Evolutionary conservation across 1,140 invertebrate species (phyloP), one percentile per base, ranked within the genome.

Genomic region (Andrena cerasifolii): DNA sequence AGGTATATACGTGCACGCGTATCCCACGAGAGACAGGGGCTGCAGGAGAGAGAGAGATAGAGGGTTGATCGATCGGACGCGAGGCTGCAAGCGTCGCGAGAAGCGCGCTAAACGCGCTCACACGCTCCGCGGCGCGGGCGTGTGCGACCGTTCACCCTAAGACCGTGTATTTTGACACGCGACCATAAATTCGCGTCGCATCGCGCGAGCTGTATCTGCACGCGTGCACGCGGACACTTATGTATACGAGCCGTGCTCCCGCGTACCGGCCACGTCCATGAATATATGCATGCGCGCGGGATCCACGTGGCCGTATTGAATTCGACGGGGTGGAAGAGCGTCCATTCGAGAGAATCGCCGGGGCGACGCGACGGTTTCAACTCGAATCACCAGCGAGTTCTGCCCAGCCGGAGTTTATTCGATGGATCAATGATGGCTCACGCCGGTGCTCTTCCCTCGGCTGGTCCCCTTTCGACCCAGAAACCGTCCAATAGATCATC

Each of bases 291-390:
- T 76, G 43, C 43, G 10, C 3, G 16, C 26, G 8, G 43, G 7
- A 58, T 58, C 63, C 53, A 59, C 73, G 73, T 68, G 73, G 73
- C 59, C 43, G 53, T 59, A 76, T 76, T 68, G 73, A 76, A 76
- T 58, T 68, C 73, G 73, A 67, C 73, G 65, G 65, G 43, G 12
- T 45, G 65, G 53, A 67, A 76, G 31, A 40, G 36, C 24, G 24
- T n/a, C 49, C 10, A 21, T 5, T n/a, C 61, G n/a, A 10, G 31
- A 6, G 33, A 61, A 61, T 14, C 49, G 33, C 14, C 33, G 16
- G 18, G 14, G n/a, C n/a, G n/a, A n/a, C n/a, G n/a, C 62, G 43
- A 65, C 43, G n/a, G 26, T 36, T 62, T 40, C 59, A 24, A 10
- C 61, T 54, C 7, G 47, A 68, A 49, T 47, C 53, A 6, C 40